Conservation (phyloP, 2,888 invertebrate genomes). For the Drosophila dives region DNA sequence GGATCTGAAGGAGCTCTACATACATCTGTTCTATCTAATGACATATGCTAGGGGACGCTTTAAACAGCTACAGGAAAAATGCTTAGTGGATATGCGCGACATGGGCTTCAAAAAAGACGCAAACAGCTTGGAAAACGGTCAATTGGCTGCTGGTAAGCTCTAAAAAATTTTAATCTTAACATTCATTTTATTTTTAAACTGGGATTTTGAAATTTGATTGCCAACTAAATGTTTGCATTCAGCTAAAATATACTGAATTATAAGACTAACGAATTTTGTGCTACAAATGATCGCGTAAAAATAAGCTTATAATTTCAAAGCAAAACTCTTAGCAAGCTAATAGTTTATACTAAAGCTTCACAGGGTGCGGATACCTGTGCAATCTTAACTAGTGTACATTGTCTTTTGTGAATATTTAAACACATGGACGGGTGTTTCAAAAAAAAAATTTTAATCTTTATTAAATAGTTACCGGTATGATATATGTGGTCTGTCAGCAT, state of each 20-base stretch:
- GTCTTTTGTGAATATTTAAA: slow-evolving; percentile 75
- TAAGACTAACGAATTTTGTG: not conserved
- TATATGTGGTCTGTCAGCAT: slow-evolving; percentile 27
- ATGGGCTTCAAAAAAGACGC: slow-evolving; percentile 84
- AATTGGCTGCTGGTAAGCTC: slow-evolving; percentile 82
- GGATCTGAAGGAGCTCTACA: slow-evolving; percentile 84
- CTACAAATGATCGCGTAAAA: not conserved
- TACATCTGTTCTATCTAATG: slow-evolving; percentile 84
- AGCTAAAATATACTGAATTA: not conserved
- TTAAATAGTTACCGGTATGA: slow-evolving; percentile 11
- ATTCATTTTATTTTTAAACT: not conserved
- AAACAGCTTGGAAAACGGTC: slow-evolving; percentile 83
- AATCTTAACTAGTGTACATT: slow-evolving; percentile 44
- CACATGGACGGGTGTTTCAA: slow-evolving; percentile 67
- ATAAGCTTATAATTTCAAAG: not conserved
- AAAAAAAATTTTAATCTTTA: not conserved
- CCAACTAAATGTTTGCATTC: not conserved
- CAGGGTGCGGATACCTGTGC: slow-evolving; percentile 18
- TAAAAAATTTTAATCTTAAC: not conserved
- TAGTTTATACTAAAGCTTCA: slow-evolving; percentile 5
- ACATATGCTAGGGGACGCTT: slow-evolving; percentile 85
- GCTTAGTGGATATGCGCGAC: slow-evolving; percentile 83
- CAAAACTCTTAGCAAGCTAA: not conserved
- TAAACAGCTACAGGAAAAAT: slow-evolving; percentile 84
- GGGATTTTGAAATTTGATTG: not conserved